Percentiles rank a stretch among this genome's conserved stretches.
These are phyloP conservation scores for Turritopsis rubra DNA, from an alignment of 30 jellyfish, hydroid and myxozoan genomes.

Conservation along the genomic window DNA sequence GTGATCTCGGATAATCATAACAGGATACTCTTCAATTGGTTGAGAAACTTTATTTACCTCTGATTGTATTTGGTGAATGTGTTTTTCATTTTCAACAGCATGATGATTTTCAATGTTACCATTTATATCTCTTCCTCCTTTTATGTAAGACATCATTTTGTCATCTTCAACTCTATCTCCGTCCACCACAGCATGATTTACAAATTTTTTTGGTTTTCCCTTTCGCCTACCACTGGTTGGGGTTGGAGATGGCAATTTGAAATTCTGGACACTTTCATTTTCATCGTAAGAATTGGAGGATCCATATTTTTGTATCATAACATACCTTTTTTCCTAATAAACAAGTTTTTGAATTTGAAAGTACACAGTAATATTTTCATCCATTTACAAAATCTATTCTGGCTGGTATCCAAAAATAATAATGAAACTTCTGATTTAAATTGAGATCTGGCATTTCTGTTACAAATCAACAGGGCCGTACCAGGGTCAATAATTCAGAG, in stretches of 20 bases:
- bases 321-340: constrained; percentile 5
- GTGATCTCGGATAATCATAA: constrained; percentile 26
- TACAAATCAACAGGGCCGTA: not conserved
- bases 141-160: not conserved
- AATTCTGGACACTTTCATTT: not conserved
- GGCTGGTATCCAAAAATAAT: no score
- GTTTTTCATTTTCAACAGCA: constrained; percentile 7
- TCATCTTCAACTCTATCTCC: not conserved
- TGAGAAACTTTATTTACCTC: not conserved
- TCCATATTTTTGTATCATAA: constrained; percentile 1
- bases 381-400: no score
- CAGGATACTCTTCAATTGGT: constrained; percentile 33
- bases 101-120: not conserved
- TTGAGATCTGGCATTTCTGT: not conserved
- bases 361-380: not conserved
- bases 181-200: not conserved
- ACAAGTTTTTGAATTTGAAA: not conserved
- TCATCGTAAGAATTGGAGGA: not conserved
- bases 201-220: constrained; percentile 22
- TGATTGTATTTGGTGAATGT: not conserved
- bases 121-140: not conserved
- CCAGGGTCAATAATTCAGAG: no score
- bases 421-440: no score
- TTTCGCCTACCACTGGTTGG: constrained; percentile 11
- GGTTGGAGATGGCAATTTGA: constrained; percentile 4